Evolutionary conservation across 2,888 invertebrate species (phyloP).

Genomic region (Athripsodes cinereus): DNA sequence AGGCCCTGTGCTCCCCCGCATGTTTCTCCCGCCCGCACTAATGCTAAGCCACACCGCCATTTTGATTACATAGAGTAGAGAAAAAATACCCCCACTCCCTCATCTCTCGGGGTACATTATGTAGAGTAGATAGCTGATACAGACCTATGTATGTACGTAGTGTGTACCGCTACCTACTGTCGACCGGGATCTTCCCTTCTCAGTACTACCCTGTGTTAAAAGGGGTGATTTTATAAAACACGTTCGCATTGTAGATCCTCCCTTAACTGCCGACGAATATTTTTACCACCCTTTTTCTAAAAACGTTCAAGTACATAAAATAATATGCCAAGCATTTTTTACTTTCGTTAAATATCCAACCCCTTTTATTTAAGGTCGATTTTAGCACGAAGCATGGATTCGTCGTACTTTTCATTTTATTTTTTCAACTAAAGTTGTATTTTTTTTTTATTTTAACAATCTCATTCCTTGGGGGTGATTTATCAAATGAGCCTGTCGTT

Average conservation of each 20-base stretch:
- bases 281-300: constrained; percentile 18
- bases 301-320: constrained; percentile 8
- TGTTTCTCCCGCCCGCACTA: constrained; percentile 7
- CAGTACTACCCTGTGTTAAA: constrained; percentile 22
- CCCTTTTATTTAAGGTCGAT: constrained; percentile 13
- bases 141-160: not conserved
- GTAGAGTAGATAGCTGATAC: constrained; percentile 13
- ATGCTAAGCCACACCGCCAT: constrained; percentile 22
- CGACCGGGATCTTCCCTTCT: constrained; percentile 25
- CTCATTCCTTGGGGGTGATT: constrained; percentile 28
- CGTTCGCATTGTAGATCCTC: constrained; percentile 26
- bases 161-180: not conserved
- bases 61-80: constrained; percentile 25
- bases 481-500: constrained; percentile 27
- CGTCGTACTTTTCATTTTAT: not conserved
- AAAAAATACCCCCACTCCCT: constrained; percentile 16
- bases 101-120: constrained; percentile 25
- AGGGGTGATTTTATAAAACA: constrained; percentile 26
- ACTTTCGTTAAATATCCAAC: too few species aligned
- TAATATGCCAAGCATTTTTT: too few species aligned
- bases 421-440: not conserved
- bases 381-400: constrained; percentile 11
- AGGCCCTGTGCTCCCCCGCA: constrained; percentile 13
- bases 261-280: constrained; percentile 21
- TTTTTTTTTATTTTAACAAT: constrained; percentile 3